Conservation (phyloP, 2,113 vertebrate genomes). For the Oreochromis aureus region DNA sequence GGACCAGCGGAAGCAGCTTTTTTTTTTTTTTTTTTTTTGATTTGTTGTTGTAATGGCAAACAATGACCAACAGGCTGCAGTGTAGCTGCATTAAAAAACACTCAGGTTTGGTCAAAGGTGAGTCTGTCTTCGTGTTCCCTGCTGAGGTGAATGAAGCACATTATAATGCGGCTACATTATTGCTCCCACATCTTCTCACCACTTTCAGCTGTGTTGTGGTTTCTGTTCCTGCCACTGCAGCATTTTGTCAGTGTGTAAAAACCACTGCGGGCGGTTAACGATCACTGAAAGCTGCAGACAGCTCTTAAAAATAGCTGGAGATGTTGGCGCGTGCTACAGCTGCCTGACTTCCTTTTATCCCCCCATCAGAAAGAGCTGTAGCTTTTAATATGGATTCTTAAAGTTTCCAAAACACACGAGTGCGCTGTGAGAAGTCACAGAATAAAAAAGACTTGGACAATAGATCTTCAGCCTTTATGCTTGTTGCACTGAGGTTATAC, state of each 20-base stretch:
- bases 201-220: not conserved
- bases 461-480: not conserved
- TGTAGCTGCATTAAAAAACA: not conserved
- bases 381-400: not conserved
- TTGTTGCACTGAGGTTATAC: not conserved
- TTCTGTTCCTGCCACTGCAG: not conserved
- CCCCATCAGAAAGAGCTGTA: not conserved
- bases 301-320: not conserved
- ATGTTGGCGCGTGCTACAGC: not conserved
- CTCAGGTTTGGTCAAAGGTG: not conserved
- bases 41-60: not conserved
- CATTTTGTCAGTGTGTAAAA: not conserved
- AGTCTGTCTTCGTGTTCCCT: not conserved
- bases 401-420: not conserved
- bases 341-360: not conserved
- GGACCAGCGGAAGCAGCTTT: not conserved
- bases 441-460: not conserved
- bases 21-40: too few species aligned
- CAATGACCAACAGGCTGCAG: not conserved
- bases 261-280: not conserved
- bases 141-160: not conserved
- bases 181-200: not conserved
- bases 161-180: not conserved
- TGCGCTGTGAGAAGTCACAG: not conserved
- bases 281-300: not conserved